Percentiles rank a stretch among this genome's conserved stretches.
phyloP scores from a whole-genome alignment of 2,113 vertebrate species.

The Amphiprion percula region DNA sequence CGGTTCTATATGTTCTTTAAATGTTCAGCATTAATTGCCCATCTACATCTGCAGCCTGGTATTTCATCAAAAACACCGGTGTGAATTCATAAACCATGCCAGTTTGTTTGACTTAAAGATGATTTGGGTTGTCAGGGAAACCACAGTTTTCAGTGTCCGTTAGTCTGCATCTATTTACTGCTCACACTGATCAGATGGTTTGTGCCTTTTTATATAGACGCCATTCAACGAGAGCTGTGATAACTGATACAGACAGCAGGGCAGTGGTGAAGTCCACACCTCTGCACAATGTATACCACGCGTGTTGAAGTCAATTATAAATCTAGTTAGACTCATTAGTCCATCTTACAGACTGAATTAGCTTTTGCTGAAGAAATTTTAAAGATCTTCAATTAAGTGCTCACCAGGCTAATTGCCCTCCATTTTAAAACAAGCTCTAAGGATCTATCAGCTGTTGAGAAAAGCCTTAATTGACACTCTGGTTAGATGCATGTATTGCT shows the following conservation, averaged over 20 bases:
- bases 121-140: conserved; percentile 45
- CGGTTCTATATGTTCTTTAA: conserved; percentile 4
- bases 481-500: conserved; percentile 11
- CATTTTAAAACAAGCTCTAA: conserved; percentile 39
- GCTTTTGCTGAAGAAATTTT: conserved; percentile 28
- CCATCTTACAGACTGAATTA: conserved; percentile 16
- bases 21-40: conserved; percentile 32
- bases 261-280: conserved; percentile 21
- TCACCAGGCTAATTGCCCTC: conserved; percentile 36
- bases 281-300: background rate
- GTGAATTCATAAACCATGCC: conserved; percentile 18
- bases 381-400: conserved; percentile 44
- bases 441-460: conserved; percentile 46
- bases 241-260: conserved; percentile 26
- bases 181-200: conserved; percentile 6
- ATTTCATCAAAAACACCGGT: conserved; percentile 35
- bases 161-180: conserved; percentile 14
- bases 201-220: conserved; percentile 27
- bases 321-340: conserved; percentile 31
- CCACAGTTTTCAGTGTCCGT: conserved; percentile 19
- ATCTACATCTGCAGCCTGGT: conserved; percentile 18
- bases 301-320: conserved; percentile 37
- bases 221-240: background rate
- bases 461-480: conserved; percentile 40
- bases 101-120: conserved; percentile 18